phyloP scores from a whole-genome alignment of 2,888 invertebrate species.

The Erannis defoliaria region DNA sequence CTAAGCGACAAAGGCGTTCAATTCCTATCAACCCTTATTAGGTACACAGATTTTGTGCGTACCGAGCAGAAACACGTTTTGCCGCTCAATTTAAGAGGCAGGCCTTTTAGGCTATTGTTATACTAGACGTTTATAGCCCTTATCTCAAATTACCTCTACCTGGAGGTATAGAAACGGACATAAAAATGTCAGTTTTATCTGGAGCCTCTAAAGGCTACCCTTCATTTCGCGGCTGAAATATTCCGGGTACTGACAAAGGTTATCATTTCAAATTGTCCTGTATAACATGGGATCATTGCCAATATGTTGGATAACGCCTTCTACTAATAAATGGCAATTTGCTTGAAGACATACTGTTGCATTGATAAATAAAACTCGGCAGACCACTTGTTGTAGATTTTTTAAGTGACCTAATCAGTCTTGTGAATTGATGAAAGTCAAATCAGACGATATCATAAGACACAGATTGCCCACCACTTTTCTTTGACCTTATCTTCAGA shows the following conservation, averaged over 20 bases:
- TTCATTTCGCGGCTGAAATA: constrained; percentile 35
- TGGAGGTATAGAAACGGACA: constrained; percentile 37
- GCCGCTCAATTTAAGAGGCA: constrained; percentile 39
- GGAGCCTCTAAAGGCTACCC: constrained; percentile 29
- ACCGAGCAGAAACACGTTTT: constrained; percentile 29
- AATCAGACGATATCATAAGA: too few species aligned
- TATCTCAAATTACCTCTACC: constrained; percentile 41
- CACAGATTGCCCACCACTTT: too few species aligned
- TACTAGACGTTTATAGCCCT: constrained; percentile 36
- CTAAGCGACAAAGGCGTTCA: constrained; percentile 11
- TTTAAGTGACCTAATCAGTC: too few species aligned
- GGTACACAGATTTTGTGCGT: constrained; percentile 34
- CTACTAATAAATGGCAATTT: constrained; percentile 20
- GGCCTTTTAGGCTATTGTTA: constrained; percentile 39
- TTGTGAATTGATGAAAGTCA: too few species aligned
- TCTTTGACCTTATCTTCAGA: too few species aligned
- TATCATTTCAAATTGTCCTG: constrained; percentile 31
- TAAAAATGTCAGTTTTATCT: constrained; percentile 42
- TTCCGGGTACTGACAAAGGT: constrained; percentile 36
- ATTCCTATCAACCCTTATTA: constrained; percentile 35
- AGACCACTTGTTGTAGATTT: too few species aligned
- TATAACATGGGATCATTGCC: constrained; percentile 24
- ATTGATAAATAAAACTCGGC: too few species aligned
- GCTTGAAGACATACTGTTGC: neutral
- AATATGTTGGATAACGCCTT: constrained; percentile 29